Conservation (phyloP, 1,140 invertebrate genomes). For the Euglossa dilemma region DNA sequence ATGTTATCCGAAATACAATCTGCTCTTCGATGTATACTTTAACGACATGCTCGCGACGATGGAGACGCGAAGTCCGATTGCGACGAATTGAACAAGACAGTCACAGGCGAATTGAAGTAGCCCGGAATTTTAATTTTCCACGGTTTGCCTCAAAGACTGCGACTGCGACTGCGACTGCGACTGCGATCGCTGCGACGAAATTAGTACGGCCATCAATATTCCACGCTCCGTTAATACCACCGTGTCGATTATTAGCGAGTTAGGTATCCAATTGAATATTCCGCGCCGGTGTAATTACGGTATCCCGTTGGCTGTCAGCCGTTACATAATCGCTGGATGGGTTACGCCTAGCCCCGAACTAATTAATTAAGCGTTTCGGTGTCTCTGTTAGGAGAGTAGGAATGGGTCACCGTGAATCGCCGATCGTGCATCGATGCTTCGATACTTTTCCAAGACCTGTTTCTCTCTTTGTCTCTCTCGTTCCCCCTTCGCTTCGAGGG, state of each 20-base stretch:
- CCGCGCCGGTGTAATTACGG: conserved; percentile 69
- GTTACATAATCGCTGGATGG: conserved; percentile 62
- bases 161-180: no score
- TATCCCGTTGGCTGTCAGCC: conserved; percentile 61
- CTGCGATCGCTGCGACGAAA: conserved; percentile 51
- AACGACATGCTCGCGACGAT: no score
- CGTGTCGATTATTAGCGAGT: conserved; percentile 73
- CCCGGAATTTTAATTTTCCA: conserved; percentile 20
- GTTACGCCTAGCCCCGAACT: conserved; percentile 39
- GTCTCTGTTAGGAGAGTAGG: neutral
- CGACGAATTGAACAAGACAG: neutral
- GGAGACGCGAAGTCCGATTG: neutral
- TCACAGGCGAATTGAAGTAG: neutral
- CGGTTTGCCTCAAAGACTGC: conserved; percentile 14
- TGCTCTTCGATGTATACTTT: no score
- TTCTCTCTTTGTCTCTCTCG: neutral
- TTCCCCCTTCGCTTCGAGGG: neutral
- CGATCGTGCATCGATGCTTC: neutral
- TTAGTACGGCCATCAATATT: conserved; percentile 71
- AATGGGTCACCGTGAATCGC: neutral
- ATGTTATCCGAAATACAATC: neutral
- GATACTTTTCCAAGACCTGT: neutral
- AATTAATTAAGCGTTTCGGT: conserved; percentile 60
- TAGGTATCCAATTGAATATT: conserved; percentile 74
- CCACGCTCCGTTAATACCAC: conserved; percentile 69